Evolutionary conservation across 2,797 vertebrate species (phyloP).

Genomic region (Myotis daubentonii): DNA sequence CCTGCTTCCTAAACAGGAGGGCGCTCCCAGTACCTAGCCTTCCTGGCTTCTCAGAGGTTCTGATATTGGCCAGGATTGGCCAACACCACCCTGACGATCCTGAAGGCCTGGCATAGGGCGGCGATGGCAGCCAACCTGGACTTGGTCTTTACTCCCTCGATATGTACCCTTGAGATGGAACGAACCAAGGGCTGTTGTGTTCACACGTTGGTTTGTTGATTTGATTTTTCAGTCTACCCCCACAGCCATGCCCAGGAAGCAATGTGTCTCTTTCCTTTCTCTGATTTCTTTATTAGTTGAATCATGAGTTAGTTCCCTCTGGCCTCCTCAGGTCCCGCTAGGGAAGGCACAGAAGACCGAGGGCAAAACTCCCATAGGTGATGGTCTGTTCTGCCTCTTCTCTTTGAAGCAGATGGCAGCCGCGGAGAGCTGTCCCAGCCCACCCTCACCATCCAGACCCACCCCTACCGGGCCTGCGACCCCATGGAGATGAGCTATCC

Average conservation of each 20-base stretch:
- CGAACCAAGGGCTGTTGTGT: not conserved
- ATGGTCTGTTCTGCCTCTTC: constrained; percentile 73
- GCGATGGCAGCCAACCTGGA: not conserved
- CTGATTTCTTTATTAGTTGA: not conserved
- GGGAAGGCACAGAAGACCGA: not conserved
- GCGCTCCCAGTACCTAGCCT: not conserved
- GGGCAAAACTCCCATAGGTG: not conserved
- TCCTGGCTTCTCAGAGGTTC: not conserved
- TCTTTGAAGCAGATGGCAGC: constrained; percentile 90
- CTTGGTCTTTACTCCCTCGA: not conserved
- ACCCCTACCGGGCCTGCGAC: constrained; percentile 95
- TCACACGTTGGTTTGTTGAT: not conserved
- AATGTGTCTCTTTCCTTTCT: not conserved
- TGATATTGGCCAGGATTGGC: not conserved
- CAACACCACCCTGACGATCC: not conserved
- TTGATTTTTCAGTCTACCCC: not conserved
- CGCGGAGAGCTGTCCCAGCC: constrained; percentile 94
- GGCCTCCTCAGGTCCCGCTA: not conserved
- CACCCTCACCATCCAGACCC: constrained; percentile 95
- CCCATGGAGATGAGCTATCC: constrained; percentile 97
- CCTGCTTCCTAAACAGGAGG: not conserved
- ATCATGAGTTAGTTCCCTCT: not conserved
- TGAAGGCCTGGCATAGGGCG: not conserved
- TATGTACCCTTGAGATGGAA: not conserved
- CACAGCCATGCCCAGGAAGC: not conserved